A percentile compares a stretch with the other conserved stretches of the same genome.
phyloP scores from a whole-genome alignment of 2,113 vertebrate genomes.

The Pungitius pungitius region DNA sequence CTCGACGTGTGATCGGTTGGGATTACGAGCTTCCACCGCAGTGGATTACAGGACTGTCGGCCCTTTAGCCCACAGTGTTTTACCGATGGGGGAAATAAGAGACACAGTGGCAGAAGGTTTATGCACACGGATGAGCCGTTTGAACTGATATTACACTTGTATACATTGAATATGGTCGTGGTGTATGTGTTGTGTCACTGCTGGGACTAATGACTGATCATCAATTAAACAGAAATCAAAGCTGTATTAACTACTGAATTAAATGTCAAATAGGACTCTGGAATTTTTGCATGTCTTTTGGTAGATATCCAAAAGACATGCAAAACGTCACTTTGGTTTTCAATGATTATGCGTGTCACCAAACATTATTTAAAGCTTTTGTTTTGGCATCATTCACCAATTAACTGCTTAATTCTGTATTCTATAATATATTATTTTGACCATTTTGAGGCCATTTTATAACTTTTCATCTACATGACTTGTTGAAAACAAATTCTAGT shows the following conservation, averaged over 20 bases:
- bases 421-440: too few species aligned
- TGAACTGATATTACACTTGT: constrained; percentile 11
- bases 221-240: constrained; percentile 2
- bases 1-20: constrained; percentile 65
- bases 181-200: neutral
- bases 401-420: constrained; percentile 36
- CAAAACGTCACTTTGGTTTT: constrained; percentile 13
- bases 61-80: constrained; percentile 49
- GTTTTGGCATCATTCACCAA: constrained; percentile 24
- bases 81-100: neutral
- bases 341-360: neutral
- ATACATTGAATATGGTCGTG: neutral
- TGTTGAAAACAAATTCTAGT: too few species aligned
- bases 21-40: constrained; percentile 63
- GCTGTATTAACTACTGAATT: neutral
- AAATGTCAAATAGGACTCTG: neutral
- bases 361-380: constrained; percentile 19
- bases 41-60: constrained; percentile 64
- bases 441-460: too few species aligned
- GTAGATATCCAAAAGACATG: neutral
- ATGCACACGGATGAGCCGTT: constrained; percentile 17
- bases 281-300: too few species aligned
- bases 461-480: too few species aligned
- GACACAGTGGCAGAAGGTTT: neutral
- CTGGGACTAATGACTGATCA: neutral